These are phyloP conservation scores for Emys orbicularis DNA, from an alignment of 2,797 vertebrate genomes.

Conservation along the genomic window DNA sequence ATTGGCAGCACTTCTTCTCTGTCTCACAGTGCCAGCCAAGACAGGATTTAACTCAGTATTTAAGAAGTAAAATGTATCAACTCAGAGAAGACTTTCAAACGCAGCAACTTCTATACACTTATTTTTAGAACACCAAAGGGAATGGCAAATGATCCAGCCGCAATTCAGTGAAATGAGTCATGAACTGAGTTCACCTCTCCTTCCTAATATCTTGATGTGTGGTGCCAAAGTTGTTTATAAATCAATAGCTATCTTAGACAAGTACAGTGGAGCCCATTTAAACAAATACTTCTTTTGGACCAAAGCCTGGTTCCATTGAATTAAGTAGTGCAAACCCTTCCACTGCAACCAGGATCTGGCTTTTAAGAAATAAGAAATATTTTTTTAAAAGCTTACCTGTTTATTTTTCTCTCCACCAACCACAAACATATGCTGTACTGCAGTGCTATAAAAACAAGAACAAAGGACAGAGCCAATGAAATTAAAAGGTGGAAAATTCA, in stretches of 20 bases:
- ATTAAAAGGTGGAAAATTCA: not conserved
- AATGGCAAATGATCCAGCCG: constrained; percentile 24
- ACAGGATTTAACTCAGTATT: not conserved
- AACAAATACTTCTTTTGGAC: not conserved
- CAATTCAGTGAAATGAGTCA: not conserved
- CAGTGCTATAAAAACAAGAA: not conserved
- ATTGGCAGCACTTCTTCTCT: not conserved
- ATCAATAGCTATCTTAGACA: not conserved
- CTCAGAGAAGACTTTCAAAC: not conserved
- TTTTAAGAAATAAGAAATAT: not conserved
- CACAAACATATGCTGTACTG: not conserved
- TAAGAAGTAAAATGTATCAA: not conserved
- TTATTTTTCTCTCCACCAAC: not conserved
- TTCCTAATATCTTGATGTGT: not conserved
- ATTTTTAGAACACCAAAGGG: constrained; percentile 50
- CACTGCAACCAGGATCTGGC: not conserved
- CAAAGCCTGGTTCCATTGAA: not conserved
- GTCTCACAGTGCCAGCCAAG: not conserved
- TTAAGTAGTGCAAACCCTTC: not conserved
- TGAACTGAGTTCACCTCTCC: constrained; percentile 51
- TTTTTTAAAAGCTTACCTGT: not conserved
- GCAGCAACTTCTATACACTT: not conserved
- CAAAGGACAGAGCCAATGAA: not conserved
- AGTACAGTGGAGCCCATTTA: not conserved
- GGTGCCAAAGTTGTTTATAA: not conserved